Percentiles rank a stretch among this genome's conserved stretches.
These are phyloP conservation scores for Danionella cerebrum DNA, from an alignment of 2,113 vertebrate species.

Conservation along the genomic window DNA sequence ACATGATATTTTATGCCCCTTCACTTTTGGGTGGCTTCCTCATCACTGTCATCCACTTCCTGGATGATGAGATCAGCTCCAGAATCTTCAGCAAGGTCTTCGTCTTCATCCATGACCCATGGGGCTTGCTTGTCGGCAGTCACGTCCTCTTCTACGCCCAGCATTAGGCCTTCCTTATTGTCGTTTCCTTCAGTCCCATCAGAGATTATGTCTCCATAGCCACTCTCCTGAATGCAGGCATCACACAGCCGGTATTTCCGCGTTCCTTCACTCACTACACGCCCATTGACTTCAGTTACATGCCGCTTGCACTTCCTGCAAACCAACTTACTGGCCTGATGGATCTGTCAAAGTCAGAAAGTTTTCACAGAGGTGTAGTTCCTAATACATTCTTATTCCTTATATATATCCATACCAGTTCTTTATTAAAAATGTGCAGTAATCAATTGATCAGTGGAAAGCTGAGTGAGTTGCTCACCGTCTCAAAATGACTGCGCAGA, in stretches of 20 bases:
- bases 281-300: constrained; percentile 85
- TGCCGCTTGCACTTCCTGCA: constrained; percentile 93
- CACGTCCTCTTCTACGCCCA: constrained; percentile 76
- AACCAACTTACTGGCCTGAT: constrained; percentile 91
- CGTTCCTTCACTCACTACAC: constrained; percentile 88
- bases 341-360: constrained; percentile 68
- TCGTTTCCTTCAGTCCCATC: constrained; percentile 66
- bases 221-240: constrained; percentile 81
- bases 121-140: constrained; percentile 74
- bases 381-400: no score
- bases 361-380: no score
- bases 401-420: no score
- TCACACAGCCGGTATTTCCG: constrained; percentile 88
- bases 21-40: constrained; percentile 73
- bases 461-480: constrained; percentile 61
- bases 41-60: constrained; percentile 91
- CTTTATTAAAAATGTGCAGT: no score
- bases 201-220: constrained; percentile 76
- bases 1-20: no score
- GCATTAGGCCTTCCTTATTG: constrained; percentile 61
- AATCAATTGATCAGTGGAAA: no score
- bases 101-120: constrained; percentile 74
- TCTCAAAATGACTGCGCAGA: constrained; percentile 93
- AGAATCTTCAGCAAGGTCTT: constrained; percentile 87
- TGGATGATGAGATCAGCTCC: constrained; percentile 89